Evolutionary conservation across 2,888 invertebrate species (phyloP).

Genomic region (Ligdia adustata): DNA sequence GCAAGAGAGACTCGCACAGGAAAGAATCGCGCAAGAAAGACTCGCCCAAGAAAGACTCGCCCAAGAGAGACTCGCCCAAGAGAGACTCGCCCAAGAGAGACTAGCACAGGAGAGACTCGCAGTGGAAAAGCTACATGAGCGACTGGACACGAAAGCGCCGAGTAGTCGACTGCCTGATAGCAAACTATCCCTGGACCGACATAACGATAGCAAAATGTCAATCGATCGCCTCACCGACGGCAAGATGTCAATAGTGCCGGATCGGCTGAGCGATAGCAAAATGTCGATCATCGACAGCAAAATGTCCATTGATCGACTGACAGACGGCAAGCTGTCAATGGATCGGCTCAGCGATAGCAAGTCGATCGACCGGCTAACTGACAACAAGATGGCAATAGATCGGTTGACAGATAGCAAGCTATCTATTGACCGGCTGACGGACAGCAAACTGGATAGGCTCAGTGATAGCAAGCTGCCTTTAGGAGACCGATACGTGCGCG

Average conservation of each 20-base stretch:
- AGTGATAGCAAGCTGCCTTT: conserved; percentile 46
- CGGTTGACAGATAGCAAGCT: conserved; percentile 33
- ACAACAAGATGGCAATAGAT: conserved; percentile 47
- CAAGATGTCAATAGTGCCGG: conserved; percentile 24
- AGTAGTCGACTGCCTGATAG: conserved; percentile 16
- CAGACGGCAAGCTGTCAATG: conserved; percentile 7
- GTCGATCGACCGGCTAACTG: conserved; percentile 45
- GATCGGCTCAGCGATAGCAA: conserved; percentile 38
- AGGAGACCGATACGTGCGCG: conserved; percentile 59
- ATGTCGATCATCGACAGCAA: conserved; percentile 22
- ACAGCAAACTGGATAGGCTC: conserved; percentile 55
- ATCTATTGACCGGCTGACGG: conserved; percentile 46
- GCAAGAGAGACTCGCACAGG: conserved; percentile 5
- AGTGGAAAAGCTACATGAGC: conserved; percentile 13
- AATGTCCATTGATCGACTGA: conserved; percentile 41
- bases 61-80: not conserved
- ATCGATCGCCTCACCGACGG: conserved; percentile 39
- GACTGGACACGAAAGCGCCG: conserved; percentile 6
- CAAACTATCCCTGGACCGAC: conserved; percentile 23
- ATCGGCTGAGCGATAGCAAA: conserved; percentile 14
- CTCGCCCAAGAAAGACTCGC: conserved; percentile 4
- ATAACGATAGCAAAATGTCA: conserved; percentile 28
- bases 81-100: not conserved
- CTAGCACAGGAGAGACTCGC: conserved; percentile 3
- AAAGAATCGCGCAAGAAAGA: conserved; percentile 1